Percentiles rank a stretch among this genome's conserved stretches.
These are phyloP conservation scores for Notocelia uddmanniana DNA, from an alignment of 2,888 invertebrate species.

Conservation along the genomic window DNA sequence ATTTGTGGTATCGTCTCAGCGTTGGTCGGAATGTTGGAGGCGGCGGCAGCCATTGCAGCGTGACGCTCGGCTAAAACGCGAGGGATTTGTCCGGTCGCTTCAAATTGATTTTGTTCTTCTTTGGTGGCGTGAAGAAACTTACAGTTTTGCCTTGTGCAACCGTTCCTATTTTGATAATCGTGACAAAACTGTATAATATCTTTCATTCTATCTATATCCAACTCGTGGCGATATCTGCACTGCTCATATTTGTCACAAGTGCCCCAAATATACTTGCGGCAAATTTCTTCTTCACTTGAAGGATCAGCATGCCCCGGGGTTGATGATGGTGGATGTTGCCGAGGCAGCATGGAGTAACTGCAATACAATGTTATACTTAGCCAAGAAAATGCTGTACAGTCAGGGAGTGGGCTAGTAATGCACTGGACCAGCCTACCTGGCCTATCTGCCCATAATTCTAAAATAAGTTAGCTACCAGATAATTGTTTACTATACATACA, in stretches of 20 bases:
- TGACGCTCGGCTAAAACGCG: constrained; percentile 68
- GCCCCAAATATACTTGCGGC: constrained; percentile 75
- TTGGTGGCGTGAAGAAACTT: constrained; percentile 69
- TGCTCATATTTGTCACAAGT: constrained; percentile 67
- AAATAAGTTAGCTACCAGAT: too few species aligned
- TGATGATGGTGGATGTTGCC: constrained; percentile 54
- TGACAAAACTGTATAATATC: constrained; percentile 73
- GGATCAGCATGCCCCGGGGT: constrained; percentile 55
- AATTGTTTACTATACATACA: too few species aligned
- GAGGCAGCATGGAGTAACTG: constrained; percentile 42
- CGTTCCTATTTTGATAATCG: constrained; percentile 72
- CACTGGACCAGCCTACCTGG: too few species aligned
- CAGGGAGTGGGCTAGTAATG: too few species aligned
- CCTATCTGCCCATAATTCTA: too few species aligned
- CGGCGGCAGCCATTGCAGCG: constrained; percentile 57
- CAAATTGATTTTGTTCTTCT: constrained; percentile 70
- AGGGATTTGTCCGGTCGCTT: constrained; percentile 65
- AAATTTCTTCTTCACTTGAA: constrained; percentile 56
- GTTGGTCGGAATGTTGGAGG: constrained; percentile 38
- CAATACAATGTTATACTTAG: neutral
- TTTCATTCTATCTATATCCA: constrained; percentile 71
- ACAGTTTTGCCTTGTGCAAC: constrained; percentile 69
- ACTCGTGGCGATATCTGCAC: constrained; percentile 69
- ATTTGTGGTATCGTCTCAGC: constrained; percentile 57
- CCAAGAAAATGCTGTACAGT: too few species aligned